A percentile compares a stretch with the other conserved stretches of the same genome.
These are phyloP conservation scores for Xiphophorus couchianus DNA, from an alignment of 2,113 vertebrate genomes.

Conservation along the genomic window DNA sequence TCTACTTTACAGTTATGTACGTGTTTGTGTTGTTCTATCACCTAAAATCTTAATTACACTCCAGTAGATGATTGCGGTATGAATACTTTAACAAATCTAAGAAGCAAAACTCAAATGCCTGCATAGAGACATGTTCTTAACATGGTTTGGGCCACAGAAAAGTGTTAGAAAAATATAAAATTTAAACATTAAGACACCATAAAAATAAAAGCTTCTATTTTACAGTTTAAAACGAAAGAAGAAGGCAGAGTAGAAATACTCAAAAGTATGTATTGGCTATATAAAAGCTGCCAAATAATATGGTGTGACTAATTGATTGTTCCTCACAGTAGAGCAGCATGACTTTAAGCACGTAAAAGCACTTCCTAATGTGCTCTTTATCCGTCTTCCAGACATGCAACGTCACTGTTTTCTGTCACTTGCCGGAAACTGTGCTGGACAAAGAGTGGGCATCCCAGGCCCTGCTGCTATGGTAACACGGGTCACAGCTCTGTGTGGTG, in stretches of 20 bases:
- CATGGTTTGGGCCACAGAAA: neutral
- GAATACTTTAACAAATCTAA: neutral
- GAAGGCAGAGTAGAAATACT: neutral
- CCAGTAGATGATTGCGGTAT: neutral
- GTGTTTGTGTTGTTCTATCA: too few species aligned
- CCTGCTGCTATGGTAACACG: slow-evolving; percentile 79
- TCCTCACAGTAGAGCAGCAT: slow-evolving; percentile 15
- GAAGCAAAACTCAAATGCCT: neutral
- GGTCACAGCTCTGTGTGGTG: slow-evolving; percentile 71
- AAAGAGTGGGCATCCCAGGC: slow-evolving; percentile 69
- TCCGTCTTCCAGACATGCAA: slow-evolving; percentile 36
- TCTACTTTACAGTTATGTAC: too few species aligned
- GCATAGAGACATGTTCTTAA: neutral
- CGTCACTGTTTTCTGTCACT: slow-evolving; percentile 65
- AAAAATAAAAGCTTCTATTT: slow-evolving; percentile 28
- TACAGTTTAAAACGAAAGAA: neutral
- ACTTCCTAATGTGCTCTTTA: slow-evolving; percentile 19
- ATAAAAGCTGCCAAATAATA: slow-evolving; percentile 9
- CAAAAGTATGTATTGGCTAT: neutral
- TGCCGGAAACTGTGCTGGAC: slow-evolving; percentile 59
- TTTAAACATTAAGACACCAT: slow-evolving; percentile 15
- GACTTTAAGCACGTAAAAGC: slow-evolving; percentile 25
- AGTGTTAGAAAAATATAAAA: slow-evolving; percentile 1
- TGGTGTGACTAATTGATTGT: slow-evolving; percentile 6
- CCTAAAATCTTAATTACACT: too few species aligned